Percentiles rank a stretch among this genome's conserved stretches.
phyloP scores from a whole-genome alignment of 2,113 vertebrate genomes.

The Ptilonorhynchus violaceus region DNA sequence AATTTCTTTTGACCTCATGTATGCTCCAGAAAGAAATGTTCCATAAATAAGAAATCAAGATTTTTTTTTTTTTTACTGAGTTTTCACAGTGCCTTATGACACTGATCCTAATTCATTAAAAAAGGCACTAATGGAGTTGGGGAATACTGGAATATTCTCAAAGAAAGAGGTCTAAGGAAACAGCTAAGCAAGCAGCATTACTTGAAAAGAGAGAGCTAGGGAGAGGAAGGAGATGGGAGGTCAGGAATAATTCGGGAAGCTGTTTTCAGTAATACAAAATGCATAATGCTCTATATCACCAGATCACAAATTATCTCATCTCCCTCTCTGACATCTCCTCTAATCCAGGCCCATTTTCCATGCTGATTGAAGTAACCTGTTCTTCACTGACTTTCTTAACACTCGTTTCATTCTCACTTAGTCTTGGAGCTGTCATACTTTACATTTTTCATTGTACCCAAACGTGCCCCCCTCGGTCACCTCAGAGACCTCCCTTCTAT shows the following conservation, averaged over 20 bases:
- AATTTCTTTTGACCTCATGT: not conserved
- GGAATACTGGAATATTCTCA: not conserved
- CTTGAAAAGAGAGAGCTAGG: not conserved
- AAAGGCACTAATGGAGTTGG: not conserved
- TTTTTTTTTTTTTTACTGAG: not conserved
- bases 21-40: not conserved
- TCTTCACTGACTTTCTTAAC: not conserved
- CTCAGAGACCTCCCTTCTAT: not conserved
- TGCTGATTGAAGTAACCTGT: not conserved
- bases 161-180: not conserved
- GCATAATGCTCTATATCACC: not conserved
- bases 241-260: not conserved
- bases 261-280: not conserved
- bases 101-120: not conserved
- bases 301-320: not conserved
- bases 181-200: not conserved
- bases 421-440: not conserved
- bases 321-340: not conserved
- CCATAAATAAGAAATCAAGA: not conserved
- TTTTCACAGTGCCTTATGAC: not conserved
- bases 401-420: not conserved
- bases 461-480: not conserved
- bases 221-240: not conserved
- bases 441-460: not conserved
- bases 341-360: not conserved